phyloP scores from a whole-genome alignment of 2,888 invertebrate genomes.

The Ennomos quercinarius region DNA sequence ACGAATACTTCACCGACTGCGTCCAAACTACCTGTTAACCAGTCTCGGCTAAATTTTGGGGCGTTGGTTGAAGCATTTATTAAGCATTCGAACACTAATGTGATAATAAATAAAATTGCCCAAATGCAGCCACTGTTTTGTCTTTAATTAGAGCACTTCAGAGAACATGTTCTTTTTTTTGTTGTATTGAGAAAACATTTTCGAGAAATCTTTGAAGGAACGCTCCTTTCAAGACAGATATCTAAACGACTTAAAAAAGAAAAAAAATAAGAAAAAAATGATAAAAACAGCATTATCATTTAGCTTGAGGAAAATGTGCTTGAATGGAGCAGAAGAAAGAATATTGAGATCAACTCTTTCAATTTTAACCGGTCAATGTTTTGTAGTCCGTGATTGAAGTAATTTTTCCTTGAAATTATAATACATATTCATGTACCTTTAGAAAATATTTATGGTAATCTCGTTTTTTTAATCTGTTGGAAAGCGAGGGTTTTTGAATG shows the following conservation, averaged over 20 bases:
- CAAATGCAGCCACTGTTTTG: conserved; percentile 23
- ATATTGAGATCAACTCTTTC: neutral
- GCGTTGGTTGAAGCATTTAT: conserved; percentile 25
- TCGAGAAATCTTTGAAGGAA: conserved; percentile 10
- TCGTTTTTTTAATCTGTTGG: too few species aligned
- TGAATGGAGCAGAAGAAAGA: neutral
- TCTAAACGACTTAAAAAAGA: too few species aligned
- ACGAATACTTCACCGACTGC: neutral
- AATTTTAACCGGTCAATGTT: too few species aligned
- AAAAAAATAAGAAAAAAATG: neutral
- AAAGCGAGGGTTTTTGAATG: too few species aligned
- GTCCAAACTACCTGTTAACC: conserved; percentile 13
- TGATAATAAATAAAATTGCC: conserved; percentile 19
- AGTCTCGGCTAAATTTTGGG: conserved; percentile 6
- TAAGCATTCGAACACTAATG: conserved; percentile 19
- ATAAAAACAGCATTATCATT: conserved; percentile 14
- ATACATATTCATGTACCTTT: too few species aligned
- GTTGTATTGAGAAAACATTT: conserved; percentile 19
- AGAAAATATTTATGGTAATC: too few species aligned
- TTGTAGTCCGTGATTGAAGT: too few species aligned
- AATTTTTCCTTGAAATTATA: too few species aligned
- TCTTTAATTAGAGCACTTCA: conserved; percentile 33
- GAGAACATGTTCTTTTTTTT: conserved; percentile 16
- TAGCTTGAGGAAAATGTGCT: conserved; percentile 12
- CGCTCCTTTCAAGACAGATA: neutral